Conservation (phyloP, 2,888 invertebrate species). For the Drosophila rellima region DNA sequence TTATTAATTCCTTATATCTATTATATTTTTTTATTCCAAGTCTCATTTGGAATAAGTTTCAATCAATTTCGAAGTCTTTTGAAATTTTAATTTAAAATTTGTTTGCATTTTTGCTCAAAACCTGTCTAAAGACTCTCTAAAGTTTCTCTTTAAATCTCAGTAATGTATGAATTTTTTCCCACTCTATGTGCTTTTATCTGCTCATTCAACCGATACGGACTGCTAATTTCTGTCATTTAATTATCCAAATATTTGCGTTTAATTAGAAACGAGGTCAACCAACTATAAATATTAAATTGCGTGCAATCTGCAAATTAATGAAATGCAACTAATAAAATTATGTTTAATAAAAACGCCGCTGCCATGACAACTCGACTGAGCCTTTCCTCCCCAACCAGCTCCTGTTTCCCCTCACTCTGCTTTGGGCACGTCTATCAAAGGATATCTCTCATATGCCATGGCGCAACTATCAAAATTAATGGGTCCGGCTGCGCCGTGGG, state of each 20-base stretch:
- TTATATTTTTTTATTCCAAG: no score
- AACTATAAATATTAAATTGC: slow-evolving; percentile 79
- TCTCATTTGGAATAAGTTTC: no score
- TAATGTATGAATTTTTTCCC: background rate
- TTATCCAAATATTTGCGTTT: slow-evolving; percentile 76
- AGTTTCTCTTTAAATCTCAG: background rate
- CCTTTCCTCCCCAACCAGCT: background rate
- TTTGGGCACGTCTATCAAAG: slow-evolving; percentile 60
- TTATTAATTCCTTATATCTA: no score
- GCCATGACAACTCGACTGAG: slow-evolving; percentile 59
- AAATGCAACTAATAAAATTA: slow-evolving; percentile 80
- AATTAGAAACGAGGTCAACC: slow-evolving; percentile 77
- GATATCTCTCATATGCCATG: slow-evolving; percentile 69
- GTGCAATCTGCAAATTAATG: slow-evolving; percentile 74
- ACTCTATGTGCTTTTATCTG: background rate
- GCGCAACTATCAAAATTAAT: slow-evolving; percentile 78
- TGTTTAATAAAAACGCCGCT: slow-evolving; percentile 56
- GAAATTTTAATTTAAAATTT: no score
- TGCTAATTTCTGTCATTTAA: slow-evolving; percentile 68
- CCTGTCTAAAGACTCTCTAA: background rate
- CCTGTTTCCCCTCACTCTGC: background rate
- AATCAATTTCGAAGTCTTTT: no score
- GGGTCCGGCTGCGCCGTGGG: slow-evolving; percentile 46
- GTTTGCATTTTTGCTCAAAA: background rate
- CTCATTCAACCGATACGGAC: slow-evolving; percentile 20